A percentile compares a stretch with the other conserved stretches of the same genome.
These are phyloP conservation scores for Ariopsis seemanni DNA, from an alignment of 2,113 vertebrate species.

Conservation along the genomic window DNA sequence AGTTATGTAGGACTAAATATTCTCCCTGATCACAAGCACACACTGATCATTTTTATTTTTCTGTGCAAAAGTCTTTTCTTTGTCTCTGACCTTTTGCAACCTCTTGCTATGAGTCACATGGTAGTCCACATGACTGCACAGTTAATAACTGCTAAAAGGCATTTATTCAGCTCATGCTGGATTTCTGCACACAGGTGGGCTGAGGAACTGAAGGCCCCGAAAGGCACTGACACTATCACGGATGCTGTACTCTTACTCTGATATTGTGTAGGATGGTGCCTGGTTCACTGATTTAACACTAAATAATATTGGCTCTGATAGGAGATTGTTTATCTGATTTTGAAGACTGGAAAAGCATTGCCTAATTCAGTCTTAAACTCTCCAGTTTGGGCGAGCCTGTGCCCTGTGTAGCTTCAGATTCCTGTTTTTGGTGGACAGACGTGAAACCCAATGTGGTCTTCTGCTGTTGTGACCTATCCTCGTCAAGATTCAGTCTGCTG, in stretches of 20 bases:
- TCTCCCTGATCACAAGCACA: not conserved
- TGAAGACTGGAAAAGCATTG: not conserved
- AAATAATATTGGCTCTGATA: constrained; percentile 1
- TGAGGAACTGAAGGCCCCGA: not conserved
- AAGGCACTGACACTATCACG: not conserved
- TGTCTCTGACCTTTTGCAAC: constrained; percentile 19
- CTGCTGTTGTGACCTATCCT: not conserved
- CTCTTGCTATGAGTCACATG: constrained; percentile 30
- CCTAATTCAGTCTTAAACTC: not conserved
- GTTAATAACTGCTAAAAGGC: constrained; percentile 20
- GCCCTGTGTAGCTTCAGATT: not conserved
- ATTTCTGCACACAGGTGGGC: not conserved
- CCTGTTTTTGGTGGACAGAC: not conserved
- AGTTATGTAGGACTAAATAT: not conserved
- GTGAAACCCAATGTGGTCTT: not conserved
- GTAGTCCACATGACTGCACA: constrained; percentile 37
- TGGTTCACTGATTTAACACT: not conserved
- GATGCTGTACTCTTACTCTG: not conserved
- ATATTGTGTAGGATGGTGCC: constrained; percentile 21
- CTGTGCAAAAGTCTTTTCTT: constrained; percentile 1
- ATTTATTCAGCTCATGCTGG: constrained; percentile 20
- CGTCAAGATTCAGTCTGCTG: not conserved
- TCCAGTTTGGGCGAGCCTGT: not conserved
- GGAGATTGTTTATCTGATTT: not conserved
- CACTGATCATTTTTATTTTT: not conserved